Base-by-base conservation (phyloP, 1,140 invertebrate genomes). In the Cataglyphis hispanica region DNA sequence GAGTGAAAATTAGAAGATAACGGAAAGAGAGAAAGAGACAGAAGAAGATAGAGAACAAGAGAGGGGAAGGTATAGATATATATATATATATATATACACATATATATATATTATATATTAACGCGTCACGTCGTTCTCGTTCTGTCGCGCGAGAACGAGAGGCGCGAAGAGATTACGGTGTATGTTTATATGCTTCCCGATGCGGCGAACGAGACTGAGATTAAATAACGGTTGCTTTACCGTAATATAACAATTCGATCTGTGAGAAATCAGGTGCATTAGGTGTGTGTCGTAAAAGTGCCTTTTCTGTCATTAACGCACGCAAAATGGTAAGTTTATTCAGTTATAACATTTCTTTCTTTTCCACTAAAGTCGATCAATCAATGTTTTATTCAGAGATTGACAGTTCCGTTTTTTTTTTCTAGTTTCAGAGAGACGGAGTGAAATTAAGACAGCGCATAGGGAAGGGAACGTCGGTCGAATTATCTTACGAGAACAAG, bases 341-440 rank as follows among this genome's bases (percentile, higher is more conserved):
- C 37, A 43, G 40, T 10, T 43, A 37, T 43, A 11, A 43, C 40
- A 1, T 43, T 43, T 8, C 2, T 10, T 10, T 43, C 10, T 2
- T 43, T 43, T 43, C 10, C 40, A 8, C n/a, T 3, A 22, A 27
- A 2, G 2, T 58, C 3, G 1, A 11, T 43, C 10, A 43, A 50
- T 19, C 4, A 19, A 0, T 19, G 16, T 50, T 50, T 50, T 50
- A 43, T 1, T 10, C 8, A 43, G 40, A 43, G 40, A 43, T 43
- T 43, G 40, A 43, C 10, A 10, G 6, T 10, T 31, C 16, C n/a
- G n/a, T n/a, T 16, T 40, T 3, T 58, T 34, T 22, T 7, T 19
- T 61, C 27, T 6, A 70, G 25, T 92, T 93, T 74, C 80, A 93
- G 92, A 88, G 85, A 84, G 94, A 94, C 74, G 94, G 94, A 69